Conservation (phyloP, 2,113 vertebrate genomes). For the Apteryx mantelli region DNA sequence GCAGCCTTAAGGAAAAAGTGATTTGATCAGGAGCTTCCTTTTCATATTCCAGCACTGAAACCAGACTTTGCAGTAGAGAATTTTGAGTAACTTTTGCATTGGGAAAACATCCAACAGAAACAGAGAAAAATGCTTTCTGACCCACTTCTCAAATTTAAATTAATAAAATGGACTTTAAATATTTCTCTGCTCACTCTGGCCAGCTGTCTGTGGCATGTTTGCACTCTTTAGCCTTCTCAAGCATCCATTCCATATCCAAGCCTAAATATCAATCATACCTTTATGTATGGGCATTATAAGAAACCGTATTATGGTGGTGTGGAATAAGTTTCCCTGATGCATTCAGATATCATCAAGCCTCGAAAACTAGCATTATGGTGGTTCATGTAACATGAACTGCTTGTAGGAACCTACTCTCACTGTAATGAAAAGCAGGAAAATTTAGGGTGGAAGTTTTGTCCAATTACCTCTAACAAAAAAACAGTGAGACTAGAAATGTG, state of each 20-base stretch:
- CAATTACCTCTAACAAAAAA: neutral
- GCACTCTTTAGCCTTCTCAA: neutral
- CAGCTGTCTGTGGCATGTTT: neutral
- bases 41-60: neutral
- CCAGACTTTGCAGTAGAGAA: neutral
- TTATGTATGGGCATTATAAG: fast-evolving
- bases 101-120: neutral
- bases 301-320: neutral
- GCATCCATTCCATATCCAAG: neutral
- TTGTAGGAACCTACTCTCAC: neutral
- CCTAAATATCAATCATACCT: neutral
- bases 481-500: neutral
- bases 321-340: neutral
- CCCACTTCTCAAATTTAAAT: neutral
- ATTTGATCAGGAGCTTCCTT: neutral
- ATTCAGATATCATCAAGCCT: neutral
- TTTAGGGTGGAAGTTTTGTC: neutral
- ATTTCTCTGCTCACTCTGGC: neutral
- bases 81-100: neutral
- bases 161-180: neutral
- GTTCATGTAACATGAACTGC: neutral
- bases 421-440: neutral
- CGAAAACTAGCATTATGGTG: neutral
- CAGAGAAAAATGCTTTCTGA: neutral
- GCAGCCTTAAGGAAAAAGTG: neutral